Evolutionary conservation across 64 coral and sea anemone species (phyloP), one percentile per base, ranked within the genome.

Genomic region (Orbicella faveolata): DNA sequence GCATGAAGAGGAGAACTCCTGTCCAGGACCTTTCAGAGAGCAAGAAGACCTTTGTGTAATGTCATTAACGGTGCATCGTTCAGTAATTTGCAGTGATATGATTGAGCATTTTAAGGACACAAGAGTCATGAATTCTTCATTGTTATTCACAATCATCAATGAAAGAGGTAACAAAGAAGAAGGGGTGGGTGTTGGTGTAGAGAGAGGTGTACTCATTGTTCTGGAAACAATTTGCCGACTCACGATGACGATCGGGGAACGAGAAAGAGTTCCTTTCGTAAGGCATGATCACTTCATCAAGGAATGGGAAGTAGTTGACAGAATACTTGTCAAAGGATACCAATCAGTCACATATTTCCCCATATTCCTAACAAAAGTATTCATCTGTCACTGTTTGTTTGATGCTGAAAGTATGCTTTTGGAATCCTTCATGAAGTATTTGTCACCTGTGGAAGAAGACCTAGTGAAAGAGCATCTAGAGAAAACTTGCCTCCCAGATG

Each of bases 301-400:
- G 48, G 93, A 94, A 81, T 90, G 93, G 94, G 36, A 87, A 59
- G 79, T 91, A 11, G 34, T 90, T n/a, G 87, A 74, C 6, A 51
- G 87, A 25, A 92, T 96, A 18, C 51, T 96, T 52, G 90, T 96
- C 15, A 89, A 96, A 36, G 77, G 95, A 18, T 90, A 69, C 87
- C 70, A 4, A 14, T 77, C 76, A 64, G 91, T 96, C 13, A 63
- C 41, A 15, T 93, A 96, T 88, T 93, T 93, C 69, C 89, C 89
- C 1, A 36, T 66, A 67, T 95, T 95, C 70, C 66, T 95, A 13
- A 92, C 89, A 41, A 95, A 90, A 26, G 91, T 79, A 51, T 79
- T 96, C 55, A 75, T 96, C 20, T 92, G 80, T 53, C 91, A 87
- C 52, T 96, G 83, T 75, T 87, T 89, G 36, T 96, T 96, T 93